Conservation (phyloP, 2,888 invertebrate genomes). For the Drosophila demipolita region DNA sequence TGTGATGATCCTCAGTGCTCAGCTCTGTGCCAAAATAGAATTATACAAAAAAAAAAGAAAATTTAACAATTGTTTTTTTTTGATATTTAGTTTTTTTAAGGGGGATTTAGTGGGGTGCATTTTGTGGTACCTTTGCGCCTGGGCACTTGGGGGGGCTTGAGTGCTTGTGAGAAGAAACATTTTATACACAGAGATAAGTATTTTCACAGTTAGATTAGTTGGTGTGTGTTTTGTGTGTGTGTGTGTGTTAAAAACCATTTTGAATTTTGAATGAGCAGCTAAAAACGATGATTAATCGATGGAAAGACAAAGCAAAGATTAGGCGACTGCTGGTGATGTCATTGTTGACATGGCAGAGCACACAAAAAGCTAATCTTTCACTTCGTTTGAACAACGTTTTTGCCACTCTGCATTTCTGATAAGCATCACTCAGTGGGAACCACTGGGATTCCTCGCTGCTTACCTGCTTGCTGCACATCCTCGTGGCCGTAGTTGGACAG, state of each 20-base stretch:
- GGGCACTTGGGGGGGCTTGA: slow-evolving; percentile 78
- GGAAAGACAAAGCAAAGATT: not conserved
- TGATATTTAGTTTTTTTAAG: not conserved
- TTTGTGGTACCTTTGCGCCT: slow-evolving; percentile 79
- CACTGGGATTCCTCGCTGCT: slow-evolving; percentile 41
- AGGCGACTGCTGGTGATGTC: slow-evolving; percentile 17
- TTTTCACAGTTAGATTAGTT: not conserved
- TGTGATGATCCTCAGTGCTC: slow-evolving; percentile 89
- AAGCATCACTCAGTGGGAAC: not conserved
- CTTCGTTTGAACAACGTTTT: slow-evolving; percentile 18
- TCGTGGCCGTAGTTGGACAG: slow-evolving; percentile 84
- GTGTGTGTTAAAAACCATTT: slow-evolving; percentile 13
- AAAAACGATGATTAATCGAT: slow-evolving; percentile 15
- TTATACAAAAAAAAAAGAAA: not conserved
- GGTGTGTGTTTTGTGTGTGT: not conserved
- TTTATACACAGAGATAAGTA: slow-evolving; percentile 31
- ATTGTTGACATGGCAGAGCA: slow-evolving; percentile 1
- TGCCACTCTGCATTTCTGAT: not conserved
- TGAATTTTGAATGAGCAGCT: not conserved
- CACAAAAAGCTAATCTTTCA: slow-evolving; percentile 3
- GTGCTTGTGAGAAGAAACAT: slow-evolving; percentile 81
- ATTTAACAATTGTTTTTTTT: not conserved
- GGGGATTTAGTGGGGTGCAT: slow-evolving; percentile 44
- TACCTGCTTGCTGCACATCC: slow-evolving; percentile 83
- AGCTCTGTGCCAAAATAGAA: slow-evolving; percentile 84